Base-by-base conservation (phyloP, 1,140 invertebrate species). In the Camponotus vicinus region DNA sequence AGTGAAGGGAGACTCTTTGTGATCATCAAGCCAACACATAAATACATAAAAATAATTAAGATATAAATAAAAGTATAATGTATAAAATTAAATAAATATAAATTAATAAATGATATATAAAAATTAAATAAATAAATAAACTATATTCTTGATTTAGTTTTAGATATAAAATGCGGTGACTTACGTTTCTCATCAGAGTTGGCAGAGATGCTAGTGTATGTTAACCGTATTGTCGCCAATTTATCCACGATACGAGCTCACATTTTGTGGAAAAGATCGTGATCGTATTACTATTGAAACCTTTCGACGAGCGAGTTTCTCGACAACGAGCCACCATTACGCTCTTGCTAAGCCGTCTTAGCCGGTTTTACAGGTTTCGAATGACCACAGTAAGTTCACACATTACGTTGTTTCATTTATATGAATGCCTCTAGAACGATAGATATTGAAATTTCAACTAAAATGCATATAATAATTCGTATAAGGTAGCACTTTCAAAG, bases 351-450 rank as follows among this genome's bases (percentile, higher is more conserved):
- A 77, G 77, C 63, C 59, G 77, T 86, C 82, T 89, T 85, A 89
- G 90, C 90, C 90, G 90, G 90, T 91, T 91, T 89, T 91, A 89
- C 90, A 89, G 90, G 90, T 91, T 91, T 73, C 83, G 89, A 89
- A 89, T 91, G 90, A 88, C 83, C 86, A 87, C 69, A 83, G 79
- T 83, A 83, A 83, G 79, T 83, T 83, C 79, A 42, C 69, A 73
- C 79, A 82, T 91, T 88, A 86, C 64, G 64, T 55, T 88, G 84
- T 80, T 88, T 85, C 61, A 82, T 90, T 86, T 90, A 71, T 73
- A 61, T 34, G 79, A 86, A 55, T 84, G 45, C 85, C 49, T 52
- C 61, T 21, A 52, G 70, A 49, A 63, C 15, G 67, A n/a, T 57
- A 76, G 67, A n/a, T 57, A 76, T 76, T 76, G 71, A 87, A 85